These are phyloP conservation scores for Coccyzus lansbergi DNA, from an alignment of 2,797 vertebrate species.

Conservation along the genomic window DNA sequence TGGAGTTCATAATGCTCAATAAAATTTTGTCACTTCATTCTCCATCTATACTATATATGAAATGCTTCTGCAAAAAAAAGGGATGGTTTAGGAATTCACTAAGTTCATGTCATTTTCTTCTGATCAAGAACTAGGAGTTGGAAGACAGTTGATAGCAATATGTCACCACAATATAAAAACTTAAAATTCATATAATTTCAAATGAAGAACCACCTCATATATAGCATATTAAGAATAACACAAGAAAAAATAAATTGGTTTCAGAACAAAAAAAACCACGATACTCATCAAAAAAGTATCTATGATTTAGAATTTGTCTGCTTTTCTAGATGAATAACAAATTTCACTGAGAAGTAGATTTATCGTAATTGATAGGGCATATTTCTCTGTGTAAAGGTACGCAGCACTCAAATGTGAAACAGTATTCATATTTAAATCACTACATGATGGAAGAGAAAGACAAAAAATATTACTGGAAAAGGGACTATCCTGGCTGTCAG, in stretches of 20 bases:
- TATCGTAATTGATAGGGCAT: not conserved
- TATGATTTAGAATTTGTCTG: conserved; percentile 7
- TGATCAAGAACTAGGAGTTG: conserved; percentile 29
- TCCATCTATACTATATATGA: not conserved
- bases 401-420: not conserved
- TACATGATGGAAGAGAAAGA: not conserved
- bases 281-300: not conserved
- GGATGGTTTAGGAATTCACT: conserved; percentile 6
- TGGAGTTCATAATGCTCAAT: not conserved
- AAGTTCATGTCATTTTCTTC: conserved; percentile 8
- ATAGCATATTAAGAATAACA: conserved; percentile 3
- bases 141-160: not conserved
- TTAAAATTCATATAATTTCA: not conserved
- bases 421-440: not conserved
- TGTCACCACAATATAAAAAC: not conserved
- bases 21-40: conserved; percentile 5
- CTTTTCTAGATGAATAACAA: not conserved
- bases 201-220: not conserved
- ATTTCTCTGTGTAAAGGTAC: conserved; percentile 12
- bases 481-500: not conserved
- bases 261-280: not conserved
- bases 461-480: not conserved
- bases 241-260: not conserved
- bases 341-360: conserved; percentile 36
- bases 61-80: not conserved